phyloP scores from a whole-genome alignment of 2,888 invertebrate genomes.

The Brachylomia viminalis region DNA sequence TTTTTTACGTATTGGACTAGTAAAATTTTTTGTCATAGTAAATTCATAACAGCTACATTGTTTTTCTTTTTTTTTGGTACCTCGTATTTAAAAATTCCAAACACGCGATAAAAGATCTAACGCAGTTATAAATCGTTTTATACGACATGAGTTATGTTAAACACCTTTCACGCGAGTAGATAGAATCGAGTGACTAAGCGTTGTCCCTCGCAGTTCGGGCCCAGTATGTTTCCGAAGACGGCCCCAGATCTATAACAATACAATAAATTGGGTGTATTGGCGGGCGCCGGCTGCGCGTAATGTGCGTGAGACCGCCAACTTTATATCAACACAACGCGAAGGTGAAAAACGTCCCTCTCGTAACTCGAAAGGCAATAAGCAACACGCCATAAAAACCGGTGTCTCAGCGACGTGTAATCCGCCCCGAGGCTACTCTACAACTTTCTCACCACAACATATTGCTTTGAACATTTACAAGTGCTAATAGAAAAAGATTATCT shows the following conservation, averaged over 20 bases:
- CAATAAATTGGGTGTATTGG: conserved; percentile 87
- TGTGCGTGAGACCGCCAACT: conserved; percentile 83
- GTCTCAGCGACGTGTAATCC: conserved; percentile 68
- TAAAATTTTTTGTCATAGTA: conserved; percentile 34
- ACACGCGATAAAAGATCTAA: conserved; percentile 35
- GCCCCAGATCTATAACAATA: conserved; percentile 83
- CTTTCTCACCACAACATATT: conserved; percentile 62
- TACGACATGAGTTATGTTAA: conserved; percentile 58
- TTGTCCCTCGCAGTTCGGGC: conserved; percentile 72
- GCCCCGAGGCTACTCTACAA: conserved; percentile 63
- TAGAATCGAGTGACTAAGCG: conserved; percentile 66
- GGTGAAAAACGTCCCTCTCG: conserved; percentile 81
- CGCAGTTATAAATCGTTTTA: conserved; percentile 48
- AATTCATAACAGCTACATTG: conserved; percentile 50
- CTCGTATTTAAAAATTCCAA: conserved; percentile 40
- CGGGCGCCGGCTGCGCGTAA: conserved; percentile 80
- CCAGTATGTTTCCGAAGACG: conserved; percentile 80
- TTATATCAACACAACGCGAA: conserved; percentile 78
- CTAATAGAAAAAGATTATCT: conserved; percentile 66
- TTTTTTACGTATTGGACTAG: conserved; percentile 17
- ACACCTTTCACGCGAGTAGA: conserved; percentile 53
- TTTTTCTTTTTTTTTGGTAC: conserved; percentile 39
- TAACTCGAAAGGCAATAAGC: conserved; percentile 80
- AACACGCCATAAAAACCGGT: conserved; percentile 75
- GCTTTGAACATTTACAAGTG: conserved; percentile 67